Evolutionary conservation across 2,797 vertebrate genomes (phyloP).

Genomic region (Acanthurus leucopareius): DNA sequence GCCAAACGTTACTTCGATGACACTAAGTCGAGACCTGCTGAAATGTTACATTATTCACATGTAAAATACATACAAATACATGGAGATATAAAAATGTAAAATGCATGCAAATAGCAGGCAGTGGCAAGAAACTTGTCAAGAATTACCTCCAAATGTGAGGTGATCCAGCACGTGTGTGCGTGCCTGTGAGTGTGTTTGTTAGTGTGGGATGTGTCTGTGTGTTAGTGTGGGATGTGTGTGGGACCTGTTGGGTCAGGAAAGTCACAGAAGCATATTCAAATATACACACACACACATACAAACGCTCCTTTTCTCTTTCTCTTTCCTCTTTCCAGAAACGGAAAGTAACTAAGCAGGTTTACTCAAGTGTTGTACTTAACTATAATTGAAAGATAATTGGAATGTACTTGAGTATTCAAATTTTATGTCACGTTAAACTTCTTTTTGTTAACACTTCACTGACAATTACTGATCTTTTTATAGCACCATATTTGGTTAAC

Average conservation of each 20-base stretch:
- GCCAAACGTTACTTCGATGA: constrained; percentile 27
- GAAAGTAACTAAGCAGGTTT: not conserved
- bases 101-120: constrained; percentile 37
- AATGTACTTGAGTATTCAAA: not conserved
- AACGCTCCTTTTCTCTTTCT: not conserved
- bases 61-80: constrained; percentile 50
- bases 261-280: constrained; percentile 70
- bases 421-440: not conserved
- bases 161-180: constrained; percentile 28
- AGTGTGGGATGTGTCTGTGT: constrained; percentile 32
- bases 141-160: constrained; percentile 49
- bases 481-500: not conserved
- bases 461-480: not conserved
- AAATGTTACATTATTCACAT: constrained; percentile 47
- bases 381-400: not conserved
- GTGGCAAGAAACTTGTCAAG: constrained; percentile 35
- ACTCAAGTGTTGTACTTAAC: too few species aligned
- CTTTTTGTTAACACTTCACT: not conserved
- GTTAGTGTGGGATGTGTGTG: constrained; percentile 7
- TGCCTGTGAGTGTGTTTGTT: not conserved
- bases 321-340: not conserved
- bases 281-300: constrained; percentile 25
- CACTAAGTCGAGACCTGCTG: constrained; percentile 26
- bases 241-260: constrained; percentile 56
- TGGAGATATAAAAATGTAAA: constrained; percentile 51